Conservation (phyloP, 1,140 invertebrate genomes). For the Grapholita molesta region DNA sequence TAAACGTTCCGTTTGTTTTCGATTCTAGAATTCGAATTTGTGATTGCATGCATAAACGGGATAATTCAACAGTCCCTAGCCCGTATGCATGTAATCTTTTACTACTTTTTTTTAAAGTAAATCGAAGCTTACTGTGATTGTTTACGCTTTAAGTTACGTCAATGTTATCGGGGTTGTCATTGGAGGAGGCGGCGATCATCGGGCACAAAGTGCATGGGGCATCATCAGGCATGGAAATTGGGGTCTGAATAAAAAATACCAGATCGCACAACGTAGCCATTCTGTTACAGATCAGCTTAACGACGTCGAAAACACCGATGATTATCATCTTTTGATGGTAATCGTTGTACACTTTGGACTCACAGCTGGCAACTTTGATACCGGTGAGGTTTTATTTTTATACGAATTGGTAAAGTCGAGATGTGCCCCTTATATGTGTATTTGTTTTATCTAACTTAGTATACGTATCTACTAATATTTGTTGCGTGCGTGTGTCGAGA, state of each 20-base stretch:
- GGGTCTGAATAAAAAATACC: conserved; percentile 40
- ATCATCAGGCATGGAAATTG: conserved; percentile 34
- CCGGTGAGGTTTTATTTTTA: conserved; percentile 69
- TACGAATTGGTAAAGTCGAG: conserved; percentile 40
- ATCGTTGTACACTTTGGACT: conserved; percentile 69
- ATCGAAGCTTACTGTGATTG: conserved; percentile 5
- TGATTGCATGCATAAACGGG: conserved; percentile 15
- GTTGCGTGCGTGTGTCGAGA: conserved; percentile 20
- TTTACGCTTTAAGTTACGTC: neutral
- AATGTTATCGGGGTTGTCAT: conserved; percentile 5
- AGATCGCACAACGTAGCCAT: conserved; percentile 73
- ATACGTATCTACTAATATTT: conserved; percentile 20
- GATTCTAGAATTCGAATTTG: conserved; percentile 39
- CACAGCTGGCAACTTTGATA: conserved; percentile 62
- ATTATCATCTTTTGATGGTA: conserved; percentile 78
- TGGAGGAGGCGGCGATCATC: conserved; percentile 29
- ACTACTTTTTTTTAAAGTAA: neutral
- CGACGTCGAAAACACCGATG: conserved; percentile 77
- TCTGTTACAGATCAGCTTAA: conserved; percentile 78
- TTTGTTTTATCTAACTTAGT: conserved; percentile 31
- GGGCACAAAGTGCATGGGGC: conserved; percentile 49
- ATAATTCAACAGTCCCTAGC: conserved; percentile 11
- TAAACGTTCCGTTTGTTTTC: conserved; percentile 22
- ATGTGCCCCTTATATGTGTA: conserved; percentile 51
- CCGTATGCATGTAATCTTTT: conserved; percentile 15